phyloP scores from a whole-genome alignment of 2,888 invertebrate species.

The Mesoligia furuncula region DNA sequence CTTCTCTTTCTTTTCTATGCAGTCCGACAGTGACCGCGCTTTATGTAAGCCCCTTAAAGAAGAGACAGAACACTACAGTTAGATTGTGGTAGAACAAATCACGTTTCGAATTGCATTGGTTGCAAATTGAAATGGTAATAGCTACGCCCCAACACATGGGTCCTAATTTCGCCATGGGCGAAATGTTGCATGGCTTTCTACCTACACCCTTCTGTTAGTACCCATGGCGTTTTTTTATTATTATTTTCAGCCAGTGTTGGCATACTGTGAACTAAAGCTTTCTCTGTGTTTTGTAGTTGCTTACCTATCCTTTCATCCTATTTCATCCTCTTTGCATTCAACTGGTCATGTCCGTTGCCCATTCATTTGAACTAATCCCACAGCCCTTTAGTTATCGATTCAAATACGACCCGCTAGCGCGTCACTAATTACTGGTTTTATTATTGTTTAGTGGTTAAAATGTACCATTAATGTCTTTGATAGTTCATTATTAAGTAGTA shows the following conservation, averaged over 20 bases:
- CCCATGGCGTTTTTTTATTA: constrained; percentile 8
- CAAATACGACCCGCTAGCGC: constrained; percentile 17
- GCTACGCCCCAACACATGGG: constrained; percentile 35
- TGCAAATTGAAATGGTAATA: constrained; percentile 50
- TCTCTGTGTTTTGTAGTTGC: constrained; percentile 14
- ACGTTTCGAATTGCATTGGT: constrained; percentile 23
- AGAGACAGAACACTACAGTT: background rate
- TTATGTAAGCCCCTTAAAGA: no score
- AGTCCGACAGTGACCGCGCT: no score
- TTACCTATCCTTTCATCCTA: constrained; percentile 42
- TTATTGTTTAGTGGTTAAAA: constrained; percentile 51
- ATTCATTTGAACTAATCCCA: constrained; percentile 56
- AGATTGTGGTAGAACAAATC: constrained; percentile 20
- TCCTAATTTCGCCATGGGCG: constrained; percentile 18
- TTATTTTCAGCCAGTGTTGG: background rate
- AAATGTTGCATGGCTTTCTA: constrained; percentile 15
- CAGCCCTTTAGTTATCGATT: constrained; percentile 48
- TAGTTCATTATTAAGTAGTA: constrained; percentile 46
- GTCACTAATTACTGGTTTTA: constrained; percentile 52
- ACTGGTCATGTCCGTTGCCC: constrained; percentile 50
- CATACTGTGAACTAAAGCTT: background rate
- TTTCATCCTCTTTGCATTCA: constrained; percentile 49
- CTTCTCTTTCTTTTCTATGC: no score
- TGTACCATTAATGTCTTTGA: constrained; percentile 46
- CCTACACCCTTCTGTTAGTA: constrained; percentile 16